Evolutionary conservation across 2,888 invertebrate genomes (phyloP), one percentile per base, ranked within the genome.

Genomic region (Gari tellinella): DNA sequence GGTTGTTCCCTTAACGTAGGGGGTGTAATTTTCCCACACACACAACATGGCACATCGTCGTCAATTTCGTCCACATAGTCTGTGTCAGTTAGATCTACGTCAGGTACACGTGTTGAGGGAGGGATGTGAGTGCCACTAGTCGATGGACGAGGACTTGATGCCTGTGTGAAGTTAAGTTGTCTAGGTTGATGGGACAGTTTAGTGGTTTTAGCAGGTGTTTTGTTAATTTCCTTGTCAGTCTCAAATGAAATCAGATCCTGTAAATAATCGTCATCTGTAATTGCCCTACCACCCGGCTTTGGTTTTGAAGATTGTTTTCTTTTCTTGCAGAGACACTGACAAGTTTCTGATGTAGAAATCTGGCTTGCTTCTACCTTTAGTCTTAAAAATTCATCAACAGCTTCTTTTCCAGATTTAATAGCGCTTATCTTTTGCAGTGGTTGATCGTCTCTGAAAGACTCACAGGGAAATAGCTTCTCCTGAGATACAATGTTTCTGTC

Each of bases 341-440:
- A n/a, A n/a, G n/a, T n/a, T n/a, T n/a, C n/a, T n/a, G n/a, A n/a
- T n/a, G n/a, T n/a, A n/a, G n/a, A n/a, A n/a, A n/a, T n/a, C n/a
- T n/a, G n/a, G n/a, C n/a, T n/a, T n/a, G n/a, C n/a, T n/a, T n/a
- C n/a, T n/a, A n/a, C n/a, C n/a, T n/a, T n/a, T n/a, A n/a, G n/a
- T n/a, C n/a, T n/a, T n/a, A n/a, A n/a, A 52, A 55, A 55, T 0
- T 46, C 26, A 3, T 46, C 19, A 15, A 37, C 55, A 1, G 31
- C 58, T 15, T 17, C 31, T 26, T 60, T 60, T 0, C 60, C 48
- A 1, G 60, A 46, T n/a, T 60, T 60, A 1, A 67, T 52, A 2
- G 58, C 60, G 0, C 10, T n/a, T 10, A 45, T 25, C 21, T 60
- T 67, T 45, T 45, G 15, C 10, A 38, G n/a, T 23, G 66, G 66